These are phyloP conservation scores for Apeira syringaria DNA, from an alignment of 2,888 invertebrate genomes.

Conservation along the genomic window DNA sequence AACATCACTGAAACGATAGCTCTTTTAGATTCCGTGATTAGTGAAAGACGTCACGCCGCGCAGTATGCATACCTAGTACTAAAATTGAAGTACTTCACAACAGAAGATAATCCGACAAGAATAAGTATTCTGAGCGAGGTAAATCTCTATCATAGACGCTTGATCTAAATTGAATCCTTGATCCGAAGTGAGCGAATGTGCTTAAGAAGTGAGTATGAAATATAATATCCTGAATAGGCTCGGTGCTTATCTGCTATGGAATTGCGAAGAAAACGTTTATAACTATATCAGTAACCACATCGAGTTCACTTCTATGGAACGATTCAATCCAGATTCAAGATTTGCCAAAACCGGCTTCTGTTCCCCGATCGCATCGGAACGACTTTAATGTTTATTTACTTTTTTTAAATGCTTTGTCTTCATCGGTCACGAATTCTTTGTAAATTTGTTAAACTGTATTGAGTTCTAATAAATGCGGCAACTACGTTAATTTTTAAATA, in stretches of 20 bases:
- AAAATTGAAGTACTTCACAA: conserved; percentile 36
- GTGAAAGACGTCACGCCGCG: conserved; percentile 35
- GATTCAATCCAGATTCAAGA: conserved; percentile 73
- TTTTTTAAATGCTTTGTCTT: conserved; percentile 36
- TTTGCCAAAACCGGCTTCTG: conserved; percentile 61
- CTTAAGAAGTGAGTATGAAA: conserved; percentile 52
- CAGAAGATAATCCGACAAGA: conserved; percentile 48
- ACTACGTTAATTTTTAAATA: no score
- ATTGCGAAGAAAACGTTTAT: conserved; percentile 46
- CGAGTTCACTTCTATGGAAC: conserved; percentile 45
- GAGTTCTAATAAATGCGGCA: no score
- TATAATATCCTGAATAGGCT: conserved; percentile 49
- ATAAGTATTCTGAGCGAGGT: conserved; percentile 52
- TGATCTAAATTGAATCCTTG: conserved; percentile 71
- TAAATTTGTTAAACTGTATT: no score
- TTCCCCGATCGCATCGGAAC: conserved; percentile 50
- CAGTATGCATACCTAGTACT: conserved; percentile 28
- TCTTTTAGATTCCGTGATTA: conserved; percentile 35
- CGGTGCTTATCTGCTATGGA: conserved; percentile 50
- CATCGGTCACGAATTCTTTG: conserved; percentile 32
- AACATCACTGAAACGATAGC: conserved; percentile 41
- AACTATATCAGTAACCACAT: conserved; percentile 54
- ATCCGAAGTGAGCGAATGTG: conserved; percentile 59
- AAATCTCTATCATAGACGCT: conserved; percentile 54
- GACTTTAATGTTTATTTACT: conserved; percentile 44